phyloP scores from a whole-genome alignment of 2,797 vertebrate genomes.

The Anas flavirostris region DNA sequence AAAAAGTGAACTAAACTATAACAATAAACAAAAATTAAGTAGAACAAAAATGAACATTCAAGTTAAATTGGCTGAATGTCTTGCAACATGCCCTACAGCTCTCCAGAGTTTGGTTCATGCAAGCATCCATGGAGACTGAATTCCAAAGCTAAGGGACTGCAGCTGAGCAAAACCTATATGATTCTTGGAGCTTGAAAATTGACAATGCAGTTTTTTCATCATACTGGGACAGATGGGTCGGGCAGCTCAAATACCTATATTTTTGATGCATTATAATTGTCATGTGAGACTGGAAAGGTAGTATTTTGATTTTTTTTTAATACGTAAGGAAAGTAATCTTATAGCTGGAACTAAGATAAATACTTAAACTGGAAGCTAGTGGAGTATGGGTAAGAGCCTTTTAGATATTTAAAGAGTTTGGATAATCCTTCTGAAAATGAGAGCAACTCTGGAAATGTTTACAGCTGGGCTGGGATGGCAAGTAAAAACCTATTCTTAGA shows the following conservation, averaged over 20 bases:
- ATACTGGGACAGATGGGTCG: neutral
- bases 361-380: slow-evolving; percentile 12
- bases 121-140: neutral
- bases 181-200: neutral
- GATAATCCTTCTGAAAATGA: neutral
- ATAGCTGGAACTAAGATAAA: slow-evolving; percentile 2
- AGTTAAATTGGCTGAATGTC: neutral
- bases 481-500: neutral
- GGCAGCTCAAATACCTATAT: fast-evolving
- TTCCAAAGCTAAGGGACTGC: neutral
- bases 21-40: slow-evolving; percentile 10
- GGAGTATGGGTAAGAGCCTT: neutral
- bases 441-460: neutral
- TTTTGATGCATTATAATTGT: neutral
- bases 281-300: neutral
- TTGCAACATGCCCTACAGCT: slow-evolving; percentile 1
- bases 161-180: neutral
- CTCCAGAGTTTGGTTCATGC: neutral
- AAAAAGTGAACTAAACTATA: neutral
- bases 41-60: neutral
- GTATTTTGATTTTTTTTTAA: neutral
- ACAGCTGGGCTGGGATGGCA: neutral
- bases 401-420: neutral
- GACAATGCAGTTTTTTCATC: neutral
- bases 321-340: neutral